Conservation (phyloP, 2,113 vertebrate species). For the Lepus timidus region DNA sequence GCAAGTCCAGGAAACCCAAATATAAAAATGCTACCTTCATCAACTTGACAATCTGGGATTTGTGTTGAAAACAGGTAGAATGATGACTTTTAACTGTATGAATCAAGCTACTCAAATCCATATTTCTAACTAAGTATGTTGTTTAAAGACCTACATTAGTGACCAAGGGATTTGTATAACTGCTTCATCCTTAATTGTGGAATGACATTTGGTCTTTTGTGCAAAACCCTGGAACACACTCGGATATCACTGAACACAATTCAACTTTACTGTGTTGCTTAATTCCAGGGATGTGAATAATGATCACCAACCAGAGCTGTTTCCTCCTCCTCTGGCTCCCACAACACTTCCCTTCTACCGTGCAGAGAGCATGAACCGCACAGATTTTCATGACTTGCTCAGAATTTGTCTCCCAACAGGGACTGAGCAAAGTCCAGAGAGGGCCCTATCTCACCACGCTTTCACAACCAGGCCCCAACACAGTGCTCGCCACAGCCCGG, state of each 20-base stretch:
- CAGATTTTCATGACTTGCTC: not conserved
- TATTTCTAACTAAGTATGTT: slow-evolving; percentile 1
- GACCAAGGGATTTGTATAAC: not conserved
- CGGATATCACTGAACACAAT: not conserved
- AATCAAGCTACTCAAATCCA: not conserved
- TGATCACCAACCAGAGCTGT: not conserved
- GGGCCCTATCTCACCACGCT: not conserved
- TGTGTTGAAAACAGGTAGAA: slow-evolving; percentile 33
- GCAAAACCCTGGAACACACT: not conserved
- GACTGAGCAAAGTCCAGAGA: not conserved
- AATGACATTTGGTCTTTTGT: slow-evolving; percentile 29
- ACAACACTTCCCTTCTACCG: not conserved
- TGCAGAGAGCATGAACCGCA: not conserved
- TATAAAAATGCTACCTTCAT: not conserved
- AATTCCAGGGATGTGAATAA: not conserved
- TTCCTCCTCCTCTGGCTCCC: not conserved
- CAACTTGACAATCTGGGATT: not conserved
- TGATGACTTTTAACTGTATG: not conserved
- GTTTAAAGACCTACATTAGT: slow-evolving; percentile 45
- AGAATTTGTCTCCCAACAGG: not conserved
- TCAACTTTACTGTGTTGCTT: not conserved
- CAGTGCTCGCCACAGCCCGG: not conserved
- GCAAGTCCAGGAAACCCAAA: slow-evolving; percentile 17
- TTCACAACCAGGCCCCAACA: not conserved
- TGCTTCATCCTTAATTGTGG: slow-evolving; percentile 27